Evolutionary conservation across 37 sponge, comb jelly and placozoan genomes (phyloP).

Genomic region (Beroe ovata): DNA sequence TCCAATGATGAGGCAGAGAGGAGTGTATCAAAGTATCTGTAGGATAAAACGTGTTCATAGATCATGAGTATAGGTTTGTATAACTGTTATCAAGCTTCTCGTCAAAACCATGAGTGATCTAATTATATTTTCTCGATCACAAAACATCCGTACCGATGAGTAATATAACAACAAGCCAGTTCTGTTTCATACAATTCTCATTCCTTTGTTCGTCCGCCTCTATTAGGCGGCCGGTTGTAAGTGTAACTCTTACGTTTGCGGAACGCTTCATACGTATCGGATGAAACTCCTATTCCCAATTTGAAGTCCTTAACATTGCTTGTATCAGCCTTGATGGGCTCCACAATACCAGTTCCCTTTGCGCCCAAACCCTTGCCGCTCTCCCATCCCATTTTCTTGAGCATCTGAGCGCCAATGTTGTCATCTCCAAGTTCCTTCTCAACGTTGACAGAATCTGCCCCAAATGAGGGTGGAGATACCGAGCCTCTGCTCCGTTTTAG

Average conservation of each 20-base stretch:
- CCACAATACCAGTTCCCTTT: slow-evolving; percentile 65
- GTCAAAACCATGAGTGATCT: no score
- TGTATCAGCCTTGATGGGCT: slow-evolving; percentile 64
- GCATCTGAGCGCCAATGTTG: slow-evolving; percentile 68
- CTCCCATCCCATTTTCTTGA: slow-evolving; percentile 69
- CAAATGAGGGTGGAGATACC: slow-evolving; percentile 1
- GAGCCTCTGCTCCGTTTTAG: neutral
- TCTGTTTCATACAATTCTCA: no score
- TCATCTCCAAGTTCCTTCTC: slow-evolving; percentile 64
- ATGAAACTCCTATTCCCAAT: slow-evolving; percentile 68
- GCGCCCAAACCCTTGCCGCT: slow-evolving; percentile 67
- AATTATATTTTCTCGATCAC: no score
- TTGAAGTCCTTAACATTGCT: slow-evolving; percentile 80
- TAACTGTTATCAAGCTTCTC: no score
- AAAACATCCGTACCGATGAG: no score
- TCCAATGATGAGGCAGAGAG: no score
- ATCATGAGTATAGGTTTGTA: no score
- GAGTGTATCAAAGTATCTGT: no score
- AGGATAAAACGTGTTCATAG: no score
- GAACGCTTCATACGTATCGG: slow-evolving; percentile 85
- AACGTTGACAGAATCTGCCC: neutral
- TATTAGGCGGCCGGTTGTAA: slow-evolving; percentile 71
- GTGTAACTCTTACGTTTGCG: slow-evolving; percentile 87
- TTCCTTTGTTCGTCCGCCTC: slow-evolving; percentile 11
- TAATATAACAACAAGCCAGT: no score